Evolutionary conservation across 2,113 vertebrate genomes (phyloP).

Genomic region (Cyrtonyx montezumae): DNA sequence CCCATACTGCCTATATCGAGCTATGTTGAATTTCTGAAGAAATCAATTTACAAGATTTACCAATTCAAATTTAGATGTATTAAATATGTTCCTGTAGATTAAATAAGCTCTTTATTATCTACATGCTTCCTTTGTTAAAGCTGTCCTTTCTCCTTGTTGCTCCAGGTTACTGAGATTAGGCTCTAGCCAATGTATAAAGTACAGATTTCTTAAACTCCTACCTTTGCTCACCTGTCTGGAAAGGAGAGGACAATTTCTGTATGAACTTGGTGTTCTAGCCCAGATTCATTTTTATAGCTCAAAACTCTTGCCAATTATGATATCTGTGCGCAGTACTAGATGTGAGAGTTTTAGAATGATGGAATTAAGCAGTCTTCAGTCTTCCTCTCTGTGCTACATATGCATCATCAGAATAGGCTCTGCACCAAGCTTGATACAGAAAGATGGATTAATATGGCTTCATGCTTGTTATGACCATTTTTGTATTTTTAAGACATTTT

Average conservation of each 20-base stretch:
- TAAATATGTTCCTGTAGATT: not conserved
- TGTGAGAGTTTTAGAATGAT: not conserved
- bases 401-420: not conserved
- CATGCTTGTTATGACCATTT: not conserved
- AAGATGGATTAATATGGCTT: not conserved
- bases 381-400: not conserved
- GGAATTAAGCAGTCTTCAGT: not conserved
- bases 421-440: not conserved
- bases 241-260: not conserved
- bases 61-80: not conserved
- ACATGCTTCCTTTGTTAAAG: not conserved
- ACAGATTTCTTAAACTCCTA: not conserved
- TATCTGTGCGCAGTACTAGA: not conserved
- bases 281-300: not conserved
- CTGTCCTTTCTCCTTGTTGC: not conserved
- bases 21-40: not conserved
- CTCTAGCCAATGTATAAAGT: not conserved
- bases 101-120: not conserved
- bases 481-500: not conserved
- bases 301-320: not conserved
- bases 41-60: not conserved
- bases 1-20: not conserved
- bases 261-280: not conserved
- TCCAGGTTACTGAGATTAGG: not conserved
- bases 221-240: rapidly evolving